Evolutionary conservation across 1,140 invertebrate genomes (phyloP), one percentile per base, ranked within the genome.

Genomic region (Orussus abietinus): DNA sequence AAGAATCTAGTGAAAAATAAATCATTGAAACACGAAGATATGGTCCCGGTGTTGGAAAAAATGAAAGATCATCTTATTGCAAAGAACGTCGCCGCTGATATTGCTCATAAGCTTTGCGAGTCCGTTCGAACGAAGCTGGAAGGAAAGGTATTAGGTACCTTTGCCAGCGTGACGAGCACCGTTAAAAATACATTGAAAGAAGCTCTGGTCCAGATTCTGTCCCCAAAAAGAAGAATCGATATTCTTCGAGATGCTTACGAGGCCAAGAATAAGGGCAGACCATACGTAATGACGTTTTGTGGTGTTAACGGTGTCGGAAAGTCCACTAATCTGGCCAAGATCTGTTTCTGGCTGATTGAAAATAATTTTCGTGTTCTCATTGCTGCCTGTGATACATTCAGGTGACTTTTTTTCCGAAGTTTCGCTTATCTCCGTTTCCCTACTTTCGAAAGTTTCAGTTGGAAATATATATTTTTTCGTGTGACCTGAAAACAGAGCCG

Each of bases 231-330:
- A 0, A 85, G 95, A 34, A 86, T 99, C 22, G 95, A 99, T 72
- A 96, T 99, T 59, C 76, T 99, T 7, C 79, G 97, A 42, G 97
- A 99, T 69, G 93, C 95, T 12, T 72, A 95, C 47, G 92, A 98
- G 58, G 87, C 92, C 2, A 85, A 90, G 55, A 80, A 84, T 35
- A 76, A 84, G 48, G 75, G 77, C 1, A 76, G 83, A n/a, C 96
- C 97, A 1, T 99, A 95, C 69, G 86, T 93, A 1, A 92, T 99
- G 75, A 83, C 91, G 0, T 99, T 99, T 66, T 99, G 97, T 75
- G 97, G 97, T 32, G 97, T 99, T 0, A 99, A 99, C 71, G 97
- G 97, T 28, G 97, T 99, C 2, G 97, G 97, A 32, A 99, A 99
- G 65, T 98, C 95, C 0, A 99, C 97, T 2, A 99, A 99, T 77